Evolutionary conservation across 2,113 vertebrate species (phyloP), one percentile per base, ranked within the genome.

Genomic region (Zosterops lateralis): DNA sequence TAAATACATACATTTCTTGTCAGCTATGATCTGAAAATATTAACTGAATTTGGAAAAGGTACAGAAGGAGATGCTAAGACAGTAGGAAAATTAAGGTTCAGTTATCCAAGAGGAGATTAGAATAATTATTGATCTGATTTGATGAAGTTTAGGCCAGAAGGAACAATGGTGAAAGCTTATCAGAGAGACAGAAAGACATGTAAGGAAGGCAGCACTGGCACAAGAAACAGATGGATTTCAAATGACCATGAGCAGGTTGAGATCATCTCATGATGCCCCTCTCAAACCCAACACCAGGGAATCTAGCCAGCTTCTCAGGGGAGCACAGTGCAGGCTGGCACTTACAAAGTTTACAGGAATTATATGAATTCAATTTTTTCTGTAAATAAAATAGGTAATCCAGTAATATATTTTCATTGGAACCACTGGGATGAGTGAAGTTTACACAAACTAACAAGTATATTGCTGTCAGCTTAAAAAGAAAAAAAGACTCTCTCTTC

Each of bases 321-420:
- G 25, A 82, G 3, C 1, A 2, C 1, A 1, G 22, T 22, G 19
- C 2, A 1, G 12, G 15, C 22, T 29, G 26, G 22, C 16, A 47
- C 20, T 38, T 54, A 14, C 1, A 8, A 90, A 8, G 13, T 38
- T 64, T 36, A 65, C 17, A 65, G 50, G 21, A 50, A 36, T 75
- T 31, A 15, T 11, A 48, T 14, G 13, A 36, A 17, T 29, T 76
- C 0, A 3, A 47, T 7, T 7, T 66, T 70, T 89, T 80, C 38
- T 58, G 10, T 31, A 73, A 57, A 73, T 34, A 47, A 45, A 56
- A 65, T 54, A 31, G 2, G 3, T 22, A 25, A 87, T 15, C 10
- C 8, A 28, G 26, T 62, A 51, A 50, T 17, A 22, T 24, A 29
- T 73, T 82, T 95, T 65, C 13, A 38, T 13, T 84, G 19, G 6